Evolutionary conservation across 2,888 invertebrate species (phyloP).

Genomic region (Epiblema foenella): DNA sequence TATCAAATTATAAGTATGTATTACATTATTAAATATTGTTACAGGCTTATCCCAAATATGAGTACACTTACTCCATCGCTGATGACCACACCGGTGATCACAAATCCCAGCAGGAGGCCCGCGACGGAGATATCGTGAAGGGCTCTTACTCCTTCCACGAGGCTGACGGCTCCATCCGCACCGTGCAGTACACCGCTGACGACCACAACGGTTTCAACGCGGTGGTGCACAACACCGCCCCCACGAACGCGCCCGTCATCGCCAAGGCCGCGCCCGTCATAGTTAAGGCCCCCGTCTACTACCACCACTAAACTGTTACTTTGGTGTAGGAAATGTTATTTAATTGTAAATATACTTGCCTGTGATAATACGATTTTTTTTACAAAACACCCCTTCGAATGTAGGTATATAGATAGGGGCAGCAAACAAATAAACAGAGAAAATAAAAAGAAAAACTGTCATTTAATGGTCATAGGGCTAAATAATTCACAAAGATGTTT

Average conservation of each 20-base stretch:
- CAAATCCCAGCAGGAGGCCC: slow-evolving; percentile 69
- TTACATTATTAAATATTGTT: neutral
- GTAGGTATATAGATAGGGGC: too few relatives aligned
- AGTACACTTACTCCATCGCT: slow-evolving; percentile 70
- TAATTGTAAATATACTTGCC: slow-evolving; percentile 16
- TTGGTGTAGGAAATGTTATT: slow-evolving; percentile 10
- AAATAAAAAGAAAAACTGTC: too few relatives aligned
- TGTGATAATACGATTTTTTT: neutral
- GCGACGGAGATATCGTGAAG: slow-evolving; percentile 78
- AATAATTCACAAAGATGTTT: too few relatives aligned
- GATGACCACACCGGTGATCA: slow-evolving; percentile 74
- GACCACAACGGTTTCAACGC: slow-evolving; percentile 63
- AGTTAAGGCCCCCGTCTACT: slow-evolving; percentile 50
- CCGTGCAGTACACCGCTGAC: slow-evolving; percentile 71
- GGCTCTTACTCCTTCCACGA: slow-evolving; percentile 79
- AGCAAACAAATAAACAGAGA: too few relatives aligned
- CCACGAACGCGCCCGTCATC: slow-evolving; percentile 31
- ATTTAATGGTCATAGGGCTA: too few relatives aligned
- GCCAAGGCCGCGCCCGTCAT: slow-evolving; percentile 48
- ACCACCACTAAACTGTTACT: slow-evolving; percentile 44
- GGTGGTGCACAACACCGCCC: slow-evolving; percentile 52
- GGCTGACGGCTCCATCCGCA: slow-evolving; percentile 72
- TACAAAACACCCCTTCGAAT: neutral
- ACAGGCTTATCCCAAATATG: slow-evolving; percentile 64
- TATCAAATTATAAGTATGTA: too few relatives aligned